A percentile compares a stretch with the other conserved stretches of the same genome.
These are phyloP conservation scores for Sabellastarte sp. DNA, from an alignment of 2,888 invertebrate genomes.

Conservation along the genomic window DNA sequence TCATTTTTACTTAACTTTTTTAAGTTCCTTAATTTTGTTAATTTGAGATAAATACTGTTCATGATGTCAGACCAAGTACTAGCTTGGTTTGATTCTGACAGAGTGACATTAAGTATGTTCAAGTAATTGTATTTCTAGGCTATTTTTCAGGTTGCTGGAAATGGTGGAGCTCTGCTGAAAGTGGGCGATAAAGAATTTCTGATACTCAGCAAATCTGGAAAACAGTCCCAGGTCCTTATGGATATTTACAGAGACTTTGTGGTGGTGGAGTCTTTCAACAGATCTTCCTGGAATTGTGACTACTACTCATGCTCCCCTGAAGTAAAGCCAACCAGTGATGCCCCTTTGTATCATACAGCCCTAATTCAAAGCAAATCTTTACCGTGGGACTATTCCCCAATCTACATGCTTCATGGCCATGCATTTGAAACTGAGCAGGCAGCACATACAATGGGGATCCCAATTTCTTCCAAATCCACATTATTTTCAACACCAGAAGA, in stretches of 20 bases:
- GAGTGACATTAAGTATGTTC: no score
- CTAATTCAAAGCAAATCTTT: neutral
- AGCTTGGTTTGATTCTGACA: no score
- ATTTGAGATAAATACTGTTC: no score
- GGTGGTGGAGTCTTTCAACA: slow-evolving; percentile 20
- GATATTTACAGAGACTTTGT: slow-evolving; percentile 18
- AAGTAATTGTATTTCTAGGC: no score
- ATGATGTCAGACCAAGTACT: no score
- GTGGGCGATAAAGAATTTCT: slow-evolving; percentile 5
- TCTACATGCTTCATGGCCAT: slow-evolving; percentile 24
- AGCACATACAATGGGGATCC: slow-evolving; percentile 15
- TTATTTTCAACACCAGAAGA: slow-evolving; percentile 25
- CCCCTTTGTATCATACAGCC: slow-evolving; percentile 22
- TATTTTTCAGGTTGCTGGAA: slow-evolving; percentile 14
- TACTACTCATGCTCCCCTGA: slow-evolving; percentile 9
- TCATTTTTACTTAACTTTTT: no score
- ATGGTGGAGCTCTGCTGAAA: neutral
- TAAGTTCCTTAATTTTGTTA: no score
- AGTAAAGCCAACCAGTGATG: slow-evolving; percentile 26
- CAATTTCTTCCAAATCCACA: slow-evolving; percentile 23
- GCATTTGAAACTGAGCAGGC: slow-evolving; percentile 21
- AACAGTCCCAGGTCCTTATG: slow-evolving; percentile 8
- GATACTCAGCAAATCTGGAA: slow-evolving; percentile 28
- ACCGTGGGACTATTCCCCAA: slow-evolving; percentile 12
- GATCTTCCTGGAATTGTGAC: slow-evolving; percentile 13